Evolutionary conservation across 2,888 invertebrate genomes (phyloP).

Genomic region (Sinopyrophorus schimmeli): DNA sequence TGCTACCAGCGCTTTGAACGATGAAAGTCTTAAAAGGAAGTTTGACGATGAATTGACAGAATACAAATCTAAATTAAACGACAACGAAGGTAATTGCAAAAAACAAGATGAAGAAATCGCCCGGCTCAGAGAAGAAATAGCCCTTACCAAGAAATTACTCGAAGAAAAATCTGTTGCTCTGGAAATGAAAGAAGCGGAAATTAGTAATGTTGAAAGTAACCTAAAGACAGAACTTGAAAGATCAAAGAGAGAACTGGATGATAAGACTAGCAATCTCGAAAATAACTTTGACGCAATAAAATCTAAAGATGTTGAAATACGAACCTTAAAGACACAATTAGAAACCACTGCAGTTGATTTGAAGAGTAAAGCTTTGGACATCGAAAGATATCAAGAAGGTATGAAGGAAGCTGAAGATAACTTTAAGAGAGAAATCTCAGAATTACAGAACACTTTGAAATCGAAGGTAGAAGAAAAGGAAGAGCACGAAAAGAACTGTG

Average conservation of each 20-base stretch:
- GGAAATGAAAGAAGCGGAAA: conserved; percentile 34
- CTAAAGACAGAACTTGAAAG: conserved; percentile 46
- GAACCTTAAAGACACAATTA: conserved; percentile 49
- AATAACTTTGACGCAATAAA: conserved; percentile 56
- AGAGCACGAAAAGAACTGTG: conserved; percentile 48
- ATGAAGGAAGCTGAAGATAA: conserved; percentile 45
- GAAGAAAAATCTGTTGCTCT: conserved; percentile 40
- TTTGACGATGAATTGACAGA: conserved; percentile 26
- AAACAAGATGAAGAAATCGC: conserved; percentile 21
- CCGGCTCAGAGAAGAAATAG: conserved; percentile 27
- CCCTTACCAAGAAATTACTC: conserved; percentile 29
- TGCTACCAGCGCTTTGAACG: not conserved
- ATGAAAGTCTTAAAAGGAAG: not conserved
- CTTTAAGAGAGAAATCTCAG: conserved; percentile 49
- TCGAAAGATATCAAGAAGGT: conserved; percentile 49
- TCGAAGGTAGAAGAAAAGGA: conserved; percentile 50
- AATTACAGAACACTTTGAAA: conserved; percentile 47
- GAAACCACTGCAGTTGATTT: conserved; percentile 50
- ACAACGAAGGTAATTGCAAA: conserved; percentile 11
- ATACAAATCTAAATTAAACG: conserved; percentile 13
- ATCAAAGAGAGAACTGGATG: conserved; percentile 55
- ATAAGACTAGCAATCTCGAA: conserved; percentile 61
- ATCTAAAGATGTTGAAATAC: conserved; percentile 40
- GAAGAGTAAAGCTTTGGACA: conserved; percentile 41
- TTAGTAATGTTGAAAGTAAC: conserved; percentile 38